These are phyloP conservation scores for Pseudorasbora parva DNA, from an alignment of 2,113 vertebrate genomes.

Conservation along the genomic window DNA sequence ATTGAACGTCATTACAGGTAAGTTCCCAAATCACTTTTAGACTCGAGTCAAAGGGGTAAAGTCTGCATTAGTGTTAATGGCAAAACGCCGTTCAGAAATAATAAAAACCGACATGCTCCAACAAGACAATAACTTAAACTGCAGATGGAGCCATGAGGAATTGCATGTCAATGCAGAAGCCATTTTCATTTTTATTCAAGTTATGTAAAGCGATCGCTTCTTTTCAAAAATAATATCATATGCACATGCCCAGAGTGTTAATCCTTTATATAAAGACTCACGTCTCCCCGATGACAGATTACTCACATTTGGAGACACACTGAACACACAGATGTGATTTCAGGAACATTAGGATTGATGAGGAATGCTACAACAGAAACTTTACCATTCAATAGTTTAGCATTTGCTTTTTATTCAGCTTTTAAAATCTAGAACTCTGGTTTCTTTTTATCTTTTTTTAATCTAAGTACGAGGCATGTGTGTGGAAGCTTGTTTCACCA, in stretches of 20 bases:
- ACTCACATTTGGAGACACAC: constrained; percentile 33
- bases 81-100: constrained; percentile 6
- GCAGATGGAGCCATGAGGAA: neutral
- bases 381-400: constrained; percentile 4
- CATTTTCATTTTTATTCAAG: constrained; percentile 22
- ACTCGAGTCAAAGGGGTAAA: constrained; percentile 21
- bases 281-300: neutral
- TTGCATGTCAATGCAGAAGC: constrained; percentile 15
- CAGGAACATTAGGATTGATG: neutral
- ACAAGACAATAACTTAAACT: constrained; percentile 7
- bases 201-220: neutral
- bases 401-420: neutral
- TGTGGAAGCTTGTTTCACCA: no score
- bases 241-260: constrained; percentile 3
- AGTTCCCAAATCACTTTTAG: constrained; percentile 32
- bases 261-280: constrained; percentile 2
- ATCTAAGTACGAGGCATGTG: constrained; percentile 15
- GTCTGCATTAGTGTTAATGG: constrained; percentile 40
- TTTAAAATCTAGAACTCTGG: constrained; percentile 11
- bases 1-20: constrained; percentile 45
- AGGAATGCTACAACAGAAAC: constrained; percentile 13
- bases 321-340: constrained; percentile 38
- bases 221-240: constrained; percentile 35
- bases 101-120: constrained; percentile 39
- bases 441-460: neutral